Conservation (phyloP, 92 coral and sea anemone species). For the Parazoanthus atlanticus region DNA sequence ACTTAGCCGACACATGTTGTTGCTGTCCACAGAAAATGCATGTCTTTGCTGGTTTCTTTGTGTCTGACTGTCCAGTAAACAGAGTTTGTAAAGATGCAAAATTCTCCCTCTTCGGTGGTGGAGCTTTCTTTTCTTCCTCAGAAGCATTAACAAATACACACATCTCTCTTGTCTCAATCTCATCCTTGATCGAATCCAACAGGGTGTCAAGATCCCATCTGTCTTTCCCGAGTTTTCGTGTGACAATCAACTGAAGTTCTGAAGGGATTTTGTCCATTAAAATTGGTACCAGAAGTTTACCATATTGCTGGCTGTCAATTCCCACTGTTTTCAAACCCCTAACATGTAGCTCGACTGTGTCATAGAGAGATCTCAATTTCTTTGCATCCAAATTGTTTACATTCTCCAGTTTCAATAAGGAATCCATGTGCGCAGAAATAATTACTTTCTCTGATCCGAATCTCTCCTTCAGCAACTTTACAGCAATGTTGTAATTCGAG, state of each 20-base stretch:
- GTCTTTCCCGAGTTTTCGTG: constrained; percentile 23
- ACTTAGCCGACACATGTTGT: constrained; percentile 20
- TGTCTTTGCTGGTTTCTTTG: neutral
- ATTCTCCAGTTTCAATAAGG: constrained; percentile 15
- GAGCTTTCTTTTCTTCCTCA: constrained; percentile 10
- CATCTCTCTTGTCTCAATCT: constrained; percentile 38
- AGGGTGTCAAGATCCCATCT: constrained; percentile 34
- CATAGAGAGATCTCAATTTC: constrained; percentile 13
- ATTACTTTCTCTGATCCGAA: constrained; percentile 39
- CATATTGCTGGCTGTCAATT: constrained; percentile 18
- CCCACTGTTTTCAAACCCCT: neutral
- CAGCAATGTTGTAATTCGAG: constrained; percentile 4
- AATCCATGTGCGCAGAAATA: constrained; percentile 39
- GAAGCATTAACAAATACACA: constrained; percentile 17
- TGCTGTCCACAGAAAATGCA: constrained; percentile 24
- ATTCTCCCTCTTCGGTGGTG: neutral
- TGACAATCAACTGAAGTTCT: constrained; percentile 30
- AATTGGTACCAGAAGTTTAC: constrained; percentile 45
- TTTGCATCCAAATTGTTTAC: neutral
- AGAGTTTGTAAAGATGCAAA: constrained; percentile 11
- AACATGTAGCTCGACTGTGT: constrained; percentile 12
- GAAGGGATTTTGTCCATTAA: constrained; percentile 36
- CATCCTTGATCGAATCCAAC: constrained; percentile 11
- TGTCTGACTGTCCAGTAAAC: constrained; percentile 12
- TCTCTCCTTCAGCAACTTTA: constrained; percentile 26